These are phyloP conservation scores for Sebastiscus tertius DNA, from an alignment of 2,797 vertebrate genomes.

Conservation along the genomic window DNA sequence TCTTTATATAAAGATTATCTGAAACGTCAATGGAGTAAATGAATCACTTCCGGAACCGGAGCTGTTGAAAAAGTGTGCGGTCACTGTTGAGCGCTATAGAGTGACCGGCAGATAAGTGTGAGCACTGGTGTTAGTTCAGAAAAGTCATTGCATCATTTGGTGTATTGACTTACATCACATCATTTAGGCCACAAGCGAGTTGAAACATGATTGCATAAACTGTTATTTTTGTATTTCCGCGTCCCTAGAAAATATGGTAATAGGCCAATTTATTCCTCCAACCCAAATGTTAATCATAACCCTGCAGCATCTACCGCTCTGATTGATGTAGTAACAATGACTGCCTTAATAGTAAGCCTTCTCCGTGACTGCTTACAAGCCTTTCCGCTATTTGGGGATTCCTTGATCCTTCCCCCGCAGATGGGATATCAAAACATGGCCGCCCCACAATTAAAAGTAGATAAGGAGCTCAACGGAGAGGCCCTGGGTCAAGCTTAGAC, in stretches of 20 bases:
- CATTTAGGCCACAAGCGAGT: background rate
- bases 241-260: background rate
- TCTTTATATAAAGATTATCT: no score
- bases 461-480: constrained; percentile 53
- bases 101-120: background rate
- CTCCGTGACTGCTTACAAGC: constrained; percentile 23
- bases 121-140: background rate
- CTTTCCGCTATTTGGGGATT: constrained; percentile 14
- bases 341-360: background rate
- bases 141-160: background rate
- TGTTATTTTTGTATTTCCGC: background rate
- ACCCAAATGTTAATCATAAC: constrained; percentile 3
- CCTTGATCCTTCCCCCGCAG: constrained; percentile 37
- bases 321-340: background rate
- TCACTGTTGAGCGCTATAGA: background rate
- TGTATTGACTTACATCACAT: background rate
- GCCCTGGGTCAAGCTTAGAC: constrained; percentile 24
- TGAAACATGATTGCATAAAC: background rate
- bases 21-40: no score
- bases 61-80: no score
- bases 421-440: constrained; percentile 46
- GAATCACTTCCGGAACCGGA: no score
- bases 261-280: background rate
- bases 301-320: background rate
- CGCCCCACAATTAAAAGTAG: constrained; percentile 50